phyloP scores from a whole-genome alignment of 1,140 invertebrate genomes.

The Diprion similis region DNA sequence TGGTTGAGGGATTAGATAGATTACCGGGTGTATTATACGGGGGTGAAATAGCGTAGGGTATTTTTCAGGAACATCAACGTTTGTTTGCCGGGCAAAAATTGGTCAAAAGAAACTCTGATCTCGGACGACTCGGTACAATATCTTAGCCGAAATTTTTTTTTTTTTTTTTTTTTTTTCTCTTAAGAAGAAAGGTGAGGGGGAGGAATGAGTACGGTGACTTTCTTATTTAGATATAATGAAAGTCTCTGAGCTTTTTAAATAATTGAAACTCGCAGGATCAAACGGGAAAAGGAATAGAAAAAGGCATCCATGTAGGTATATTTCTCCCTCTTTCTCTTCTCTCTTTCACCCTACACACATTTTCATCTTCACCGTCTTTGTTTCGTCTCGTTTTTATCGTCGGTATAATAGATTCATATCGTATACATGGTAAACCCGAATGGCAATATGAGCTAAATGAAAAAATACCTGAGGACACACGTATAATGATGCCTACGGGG shows the following conservation, averaged over 20 bases:
- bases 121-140: no score
- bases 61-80: not conserved
- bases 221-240: not conserved
- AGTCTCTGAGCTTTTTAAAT: slow-evolving; percentile 5
- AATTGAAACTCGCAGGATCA: not conserved
- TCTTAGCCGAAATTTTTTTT: no score
- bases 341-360: no score
- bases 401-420: not conserved
- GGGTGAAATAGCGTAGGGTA: slow-evolving; percentile 30
- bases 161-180: no score
- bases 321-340: no score
- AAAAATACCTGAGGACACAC: not conserved
- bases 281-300: not conserved
- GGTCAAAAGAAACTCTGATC: not conserved
- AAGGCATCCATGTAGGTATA: not conserved
- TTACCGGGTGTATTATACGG: slow-evolving; percentile 45
- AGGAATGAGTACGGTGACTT: no score
- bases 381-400: not conserved
- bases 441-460: not conserved
- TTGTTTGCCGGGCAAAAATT: not conserved
- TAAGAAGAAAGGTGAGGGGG: no score
- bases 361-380: not conserved
- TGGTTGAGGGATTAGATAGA: slow-evolving; percentile 57
- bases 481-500: not conserved
- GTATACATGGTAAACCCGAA: not conserved